Evolutionary conservation across 2,113 vertebrate genomes (phyloP).

Genomic region (Myanophis thanlyinensis): DNA sequence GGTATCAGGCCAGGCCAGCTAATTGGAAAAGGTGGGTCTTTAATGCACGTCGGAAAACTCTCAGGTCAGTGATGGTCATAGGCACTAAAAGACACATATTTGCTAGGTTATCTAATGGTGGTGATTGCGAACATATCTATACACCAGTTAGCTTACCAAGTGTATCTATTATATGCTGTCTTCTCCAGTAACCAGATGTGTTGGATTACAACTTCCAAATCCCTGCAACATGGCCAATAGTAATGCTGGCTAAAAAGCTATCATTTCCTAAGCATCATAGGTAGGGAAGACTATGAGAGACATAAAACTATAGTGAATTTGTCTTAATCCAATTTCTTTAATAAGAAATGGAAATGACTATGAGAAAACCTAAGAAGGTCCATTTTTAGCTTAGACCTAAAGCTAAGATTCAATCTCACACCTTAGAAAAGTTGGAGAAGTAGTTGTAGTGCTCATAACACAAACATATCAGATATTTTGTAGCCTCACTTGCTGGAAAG

Average conservation of each 20-base stretch:
- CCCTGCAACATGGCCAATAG: background rate
- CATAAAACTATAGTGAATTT: too few species aligned
- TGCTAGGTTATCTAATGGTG: background rate
- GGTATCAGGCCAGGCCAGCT: too few species aligned
- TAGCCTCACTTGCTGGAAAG: background rate
- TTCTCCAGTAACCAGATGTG: background rate
- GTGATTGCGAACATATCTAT: background rate
- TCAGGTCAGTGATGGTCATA: too few species aligned
- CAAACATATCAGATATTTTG: background rate
- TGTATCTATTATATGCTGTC: background rate
- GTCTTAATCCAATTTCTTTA: background rate
- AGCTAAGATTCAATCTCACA: background rate
- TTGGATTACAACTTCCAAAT: background rate
- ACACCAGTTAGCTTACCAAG: background rate
- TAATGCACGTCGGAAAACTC: too few species aligned
- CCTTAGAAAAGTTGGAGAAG: background rate
- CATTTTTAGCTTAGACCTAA: background rate
- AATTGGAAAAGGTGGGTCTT: too few species aligned
- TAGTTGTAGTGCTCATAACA: background rate
- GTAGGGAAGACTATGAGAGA: background rate
- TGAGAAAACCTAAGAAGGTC: background rate
- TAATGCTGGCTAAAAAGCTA: background rate
- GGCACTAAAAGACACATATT: too few species aligned
- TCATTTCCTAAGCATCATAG: background rate
- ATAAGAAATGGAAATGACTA: background rate